Evolutionary conservation across 2,888 invertebrate genomes (phyloP).

Genomic region (Oligia strigilis): DNA sequence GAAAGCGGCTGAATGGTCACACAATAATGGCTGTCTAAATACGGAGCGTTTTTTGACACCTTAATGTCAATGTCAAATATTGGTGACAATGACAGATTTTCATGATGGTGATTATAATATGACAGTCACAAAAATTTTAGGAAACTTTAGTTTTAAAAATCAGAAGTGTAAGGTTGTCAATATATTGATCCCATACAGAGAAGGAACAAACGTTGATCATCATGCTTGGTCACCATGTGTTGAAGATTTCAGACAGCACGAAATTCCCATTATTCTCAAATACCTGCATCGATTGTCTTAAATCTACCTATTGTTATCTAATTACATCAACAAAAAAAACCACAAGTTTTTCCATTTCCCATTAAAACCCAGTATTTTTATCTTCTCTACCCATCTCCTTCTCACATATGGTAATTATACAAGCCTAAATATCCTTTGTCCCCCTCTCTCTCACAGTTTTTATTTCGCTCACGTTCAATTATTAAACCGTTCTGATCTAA

Average conservation of each 20-base stretch:
- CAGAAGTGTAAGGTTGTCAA: too few species aligned
- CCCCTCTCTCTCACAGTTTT: conserved; percentile 53
- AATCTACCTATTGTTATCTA: background rate
- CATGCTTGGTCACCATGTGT: background rate
- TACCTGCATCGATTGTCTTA: background rate
- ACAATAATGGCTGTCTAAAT: background rate
- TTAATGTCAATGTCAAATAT: too few species aligned
- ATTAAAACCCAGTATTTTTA: conserved; percentile 39
- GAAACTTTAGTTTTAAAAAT: too few species aligned
- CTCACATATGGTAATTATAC: conserved; percentile 43
- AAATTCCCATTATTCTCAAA: too few species aligned
- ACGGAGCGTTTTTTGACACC: too few species aligned
- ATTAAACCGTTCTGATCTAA: conserved; percentile 80
- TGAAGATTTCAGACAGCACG: background rate
- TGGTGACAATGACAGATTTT: too few species aligned
- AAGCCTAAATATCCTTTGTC: conserved; percentile 52
- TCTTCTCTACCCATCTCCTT: conserved; percentile 20
- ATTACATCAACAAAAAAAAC: conserved; percentile 37
- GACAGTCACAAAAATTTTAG: too few species aligned
- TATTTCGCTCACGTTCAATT: conserved; percentile 70
- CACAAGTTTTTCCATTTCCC: conserved; percentile 9
- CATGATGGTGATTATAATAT: too few species aligned
- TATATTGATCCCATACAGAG: background rate
- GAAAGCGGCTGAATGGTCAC: background rate
- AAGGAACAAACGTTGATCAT: background rate